Evolutionary conservation across 2,113 vertebrate species (phyloP).

Genomic region (Rhinoderma darwinii): DNA sequence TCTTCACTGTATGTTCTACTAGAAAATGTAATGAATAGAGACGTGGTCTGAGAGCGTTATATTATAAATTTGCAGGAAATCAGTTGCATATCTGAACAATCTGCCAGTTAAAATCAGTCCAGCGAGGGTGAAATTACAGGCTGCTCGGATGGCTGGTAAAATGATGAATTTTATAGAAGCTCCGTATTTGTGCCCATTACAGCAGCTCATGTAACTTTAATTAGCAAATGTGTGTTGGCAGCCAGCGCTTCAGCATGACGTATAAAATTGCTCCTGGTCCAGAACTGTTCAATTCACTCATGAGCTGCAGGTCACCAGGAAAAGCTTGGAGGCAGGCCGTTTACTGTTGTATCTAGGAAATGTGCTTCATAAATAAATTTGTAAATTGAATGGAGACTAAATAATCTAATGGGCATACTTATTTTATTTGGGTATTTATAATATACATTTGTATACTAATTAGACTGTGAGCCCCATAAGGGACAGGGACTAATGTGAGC

Average conservation of each 20-base stretch:
- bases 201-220: conserved; percentile 44
- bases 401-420: background rate
- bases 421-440: no score
- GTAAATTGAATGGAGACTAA: background rate
- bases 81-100: conserved; percentile 10
- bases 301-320: conserved; percentile 13
- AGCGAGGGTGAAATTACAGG: conserved; percentile 23
- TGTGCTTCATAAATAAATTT: background rate
- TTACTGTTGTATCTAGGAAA: conserved; percentile 6
- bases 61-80: background rate
- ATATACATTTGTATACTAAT: no score
- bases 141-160: conserved; percentile 30
- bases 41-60: background rate
- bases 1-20: background rate
- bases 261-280: conserved; percentile 16
- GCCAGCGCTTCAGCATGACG: conserved; percentile 20
- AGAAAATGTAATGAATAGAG: conserved; percentile 2
- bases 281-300: conserved; percentile 15
- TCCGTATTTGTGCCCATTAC: conserved; percentile 26
- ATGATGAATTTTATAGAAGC: conserved; percentile 43
- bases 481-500: no score
- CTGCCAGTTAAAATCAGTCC: conserved; percentile 11
- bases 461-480: no score
- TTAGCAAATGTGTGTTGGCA: conserved; percentile 55
- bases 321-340: background rate